Evolutionary conservation across 2,888 invertebrate species (phyloP), one percentile per base, ranked within the genome.

Genomic region (Arrhopalites spinosus): DNA sequence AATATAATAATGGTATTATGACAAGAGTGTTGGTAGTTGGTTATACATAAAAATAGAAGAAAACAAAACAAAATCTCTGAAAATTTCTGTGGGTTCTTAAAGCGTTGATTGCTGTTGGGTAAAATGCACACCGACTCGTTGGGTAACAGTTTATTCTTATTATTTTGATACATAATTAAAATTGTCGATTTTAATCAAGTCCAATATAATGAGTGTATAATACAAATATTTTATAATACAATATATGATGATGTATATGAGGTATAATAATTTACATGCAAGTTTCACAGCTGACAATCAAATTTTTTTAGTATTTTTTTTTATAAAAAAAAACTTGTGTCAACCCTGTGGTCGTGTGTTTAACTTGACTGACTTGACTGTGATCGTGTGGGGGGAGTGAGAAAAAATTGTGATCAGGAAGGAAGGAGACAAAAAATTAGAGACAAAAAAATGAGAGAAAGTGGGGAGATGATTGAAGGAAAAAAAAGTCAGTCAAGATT

Each of bases 401-500:
- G 23, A 59, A 20, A 23, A 59, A 20, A 59, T 59, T 59, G 59
- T 59, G 59, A 59, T 59, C 23, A 59, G 17, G 59, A 59, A 20
- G 59, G 25, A 36, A 25, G 63, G 45, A 43, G 20, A 47, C 43
- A 63, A 45, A 45, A 36, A 50, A 64, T 36, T 64, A 64, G 36
- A 11, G 36, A 36, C 5, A 36, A 43, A 59, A 45, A 30, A 61
- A 59, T 53, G 53, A 53, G n/a, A n/a, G n/a, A n/a, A n/a, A n/a
- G n/a, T n/a, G n/a, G n/a, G 8, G 53, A 53, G 53, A n/a, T 53
- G n/a, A 15, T 17, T 53, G n/a, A 53, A 53, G 50, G 70, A 36
- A 63, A 27, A 61, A 53, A 72, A 45, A 56, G 75, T 75, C 69
- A 70, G 69, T 70, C 45, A 70, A 53, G 81, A 79, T 20, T 82